Base-by-base conservation (phyloP, 35 echinoderm and acorn worm species). In the Hemicentrotus pulcherrimus region DNA sequence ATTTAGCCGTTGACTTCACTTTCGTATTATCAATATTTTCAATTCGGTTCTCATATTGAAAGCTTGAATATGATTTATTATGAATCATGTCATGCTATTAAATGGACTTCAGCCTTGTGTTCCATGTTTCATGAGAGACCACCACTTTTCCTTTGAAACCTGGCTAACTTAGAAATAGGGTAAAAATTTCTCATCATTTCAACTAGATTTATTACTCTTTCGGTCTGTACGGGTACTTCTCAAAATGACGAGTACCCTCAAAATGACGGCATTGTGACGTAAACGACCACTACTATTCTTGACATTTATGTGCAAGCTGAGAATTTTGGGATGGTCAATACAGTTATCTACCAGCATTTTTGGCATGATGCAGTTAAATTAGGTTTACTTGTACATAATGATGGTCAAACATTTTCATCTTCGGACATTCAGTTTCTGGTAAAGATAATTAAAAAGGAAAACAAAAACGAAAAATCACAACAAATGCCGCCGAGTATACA, bases 181-280 rank as follows among this genome's bases (percentile, higher is more conserved):
- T 78, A 22, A 78, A 59, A 78, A 78, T n/a, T 30, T 78, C 19
- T 78, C 65, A 28, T 15, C 65, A 78, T 78, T 78, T 78, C 65
- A 78, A 78, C 0, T 28, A 78, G 28, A 78, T 78, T 78, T 78
- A 78, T 78, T 78, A 78, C 65, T 78, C 65, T 78, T 41, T 78
- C 65, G 4, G n/a, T 78, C 65, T 78, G 7, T 78, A 59, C 35
- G 52, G 52, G 5, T 59, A n/a, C 65, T 78, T 8, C 65, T 28
- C 65, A 78, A 28, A 78, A 33, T 90, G 88, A 90, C 88, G 88
- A 41, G 35, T 41, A 41, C 35, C 28, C 65, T 28, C 65, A 78
- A 28, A 78, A 33, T 90, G 88, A 90, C 88, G 88, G 88, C 46
- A 47, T 33, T 35, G 88, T 90, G 88, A 90, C 88, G 88, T 90